Evolutionary conservation across 2,113 vertebrate species (phyloP).

Genomic region (Melanocharis versteri): DNA sequence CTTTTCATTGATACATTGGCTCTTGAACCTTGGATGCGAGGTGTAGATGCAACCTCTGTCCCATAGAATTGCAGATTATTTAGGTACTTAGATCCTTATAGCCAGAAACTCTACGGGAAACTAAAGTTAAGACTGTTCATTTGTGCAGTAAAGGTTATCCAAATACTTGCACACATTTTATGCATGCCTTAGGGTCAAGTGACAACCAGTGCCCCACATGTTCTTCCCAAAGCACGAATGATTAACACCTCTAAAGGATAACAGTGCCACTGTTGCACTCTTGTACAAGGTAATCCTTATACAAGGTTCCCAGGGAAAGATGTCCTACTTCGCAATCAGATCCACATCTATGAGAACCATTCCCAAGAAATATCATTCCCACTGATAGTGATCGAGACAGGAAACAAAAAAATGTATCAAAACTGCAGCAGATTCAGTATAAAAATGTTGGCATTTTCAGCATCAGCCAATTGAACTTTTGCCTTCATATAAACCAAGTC

Average conservation of each 20-base stretch:
- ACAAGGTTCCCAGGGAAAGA: neutral
- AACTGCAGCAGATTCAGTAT: neutral
- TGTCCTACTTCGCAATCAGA: neutral
- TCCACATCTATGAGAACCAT: neutral
- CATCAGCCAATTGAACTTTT: neutral
- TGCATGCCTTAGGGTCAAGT: neutral
- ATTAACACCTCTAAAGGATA: neutral
- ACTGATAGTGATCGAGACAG: neutral
- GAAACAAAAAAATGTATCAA: neutral
- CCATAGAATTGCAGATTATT: neutral
- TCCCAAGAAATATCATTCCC: neutral
- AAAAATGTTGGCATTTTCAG: neutral
- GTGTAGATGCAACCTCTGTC: neutral
- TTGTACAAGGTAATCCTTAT: neutral
- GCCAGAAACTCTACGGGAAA: neutral
- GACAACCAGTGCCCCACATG: neutral
- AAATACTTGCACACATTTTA: neutral
- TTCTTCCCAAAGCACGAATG: neutral
- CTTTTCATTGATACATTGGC: neutral
- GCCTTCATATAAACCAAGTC: neutral
- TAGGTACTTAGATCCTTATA: neutral
- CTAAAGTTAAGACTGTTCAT: neutral
- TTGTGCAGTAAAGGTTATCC: neutral
- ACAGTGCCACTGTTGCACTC: neutral
- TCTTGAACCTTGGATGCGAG: neutral